Base-by-base conservation (phyloP, 2,888 invertebrate species). In the Galerucella nymphaeae region DNA sequence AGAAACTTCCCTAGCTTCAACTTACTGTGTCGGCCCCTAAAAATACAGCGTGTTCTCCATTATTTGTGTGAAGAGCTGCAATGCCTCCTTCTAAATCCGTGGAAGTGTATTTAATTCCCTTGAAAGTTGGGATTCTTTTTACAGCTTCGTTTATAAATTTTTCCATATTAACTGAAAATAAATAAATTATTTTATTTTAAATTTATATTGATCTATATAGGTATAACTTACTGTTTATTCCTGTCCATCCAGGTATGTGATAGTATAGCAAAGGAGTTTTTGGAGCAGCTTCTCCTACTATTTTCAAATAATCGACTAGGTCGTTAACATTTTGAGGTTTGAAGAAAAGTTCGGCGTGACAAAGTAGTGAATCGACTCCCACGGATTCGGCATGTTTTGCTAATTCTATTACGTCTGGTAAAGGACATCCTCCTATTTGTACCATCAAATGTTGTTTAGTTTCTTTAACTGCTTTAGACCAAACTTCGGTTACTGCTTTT, bases 31-130 rank as follows among this genome's bases (percentile, higher is more conserved):
- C 93, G 79, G 89, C 90, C 66, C 93, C 94, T 50, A 93, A 66
- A 66, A 81, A 80, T 9, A 81, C 80, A 13, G 80, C 79, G 65
- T 74, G 79, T 61, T 77, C 76, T 53, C 80, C 78, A 68, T 76
- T 70, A 14, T 77, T 79, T 14, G 79, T 80, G 59, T 75, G 79
- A 20, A 80, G 71, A 41, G 82, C 82, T 41, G 79, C 89, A 0
- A 89, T 87, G 0, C 90, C 93, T 84, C 93, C 93, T 67, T 90
- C 90, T 62, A 95, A 87, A 82, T 93, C 91, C 53, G 89, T 90
- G 11, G 93, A 92, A 0, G 96, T 95, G 83, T 93, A 95, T 85
- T 96, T 96, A n/a, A 95, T 88, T 3, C 96, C 96, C 73, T 89
- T 90, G 81, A 96, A 93, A 67, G 92, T 94, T 0, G 94, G 91